Conservation (phyloP, 2,888 invertebrate species). For the Emmelina monodactyla region DNA sequence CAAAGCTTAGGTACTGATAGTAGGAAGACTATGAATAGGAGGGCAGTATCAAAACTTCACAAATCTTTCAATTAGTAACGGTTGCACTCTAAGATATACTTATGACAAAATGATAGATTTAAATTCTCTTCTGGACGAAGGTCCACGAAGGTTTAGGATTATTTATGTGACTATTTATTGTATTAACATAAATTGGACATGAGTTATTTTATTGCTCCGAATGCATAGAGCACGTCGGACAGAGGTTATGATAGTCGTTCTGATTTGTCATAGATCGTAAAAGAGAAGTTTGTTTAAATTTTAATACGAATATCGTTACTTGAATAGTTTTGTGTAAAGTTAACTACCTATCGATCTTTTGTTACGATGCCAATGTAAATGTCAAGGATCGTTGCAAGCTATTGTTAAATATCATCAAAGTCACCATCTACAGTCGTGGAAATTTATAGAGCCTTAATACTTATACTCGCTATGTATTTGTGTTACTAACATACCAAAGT, state of each 20-base stretch:
- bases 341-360: too few species aligned
- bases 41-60: conserved; percentile 18
- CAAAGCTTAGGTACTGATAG: too few species aligned
- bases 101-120: conserved; percentile 47
- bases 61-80: conserved; percentile 41
- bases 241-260: conserved; percentile 58
- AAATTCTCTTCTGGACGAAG: conserved; percentile 51
- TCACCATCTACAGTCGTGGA: too few species aligned
- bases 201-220: conserved; percentile 62
- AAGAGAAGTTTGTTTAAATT: conserved; percentile 42
- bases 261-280: conserved; percentile 61
- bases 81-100: conserved; percentile 34
- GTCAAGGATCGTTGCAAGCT: too few species aligned
- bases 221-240: conserved; percentile 49
- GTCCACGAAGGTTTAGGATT: conserved; percentile 39
- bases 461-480: too few species aligned
- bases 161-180: conserved; percentile 65
- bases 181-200: conserved; percentile 67
- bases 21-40: too few species aligned
- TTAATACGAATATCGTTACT: too few species aligned
- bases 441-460: too few species aligned
- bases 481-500: too few species aligned
- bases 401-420: too few species aligned
- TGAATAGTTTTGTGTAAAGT: too few species aligned
- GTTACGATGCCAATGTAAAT: too few species aligned